Percentiles rank a stretch among this genome's conserved stretches.
These are phyloP conservation scores for Tyrophagus putrescentiae DNA, from an alignment of 1,140 invertebrate species.

Conservation along the genomic window DNA sequence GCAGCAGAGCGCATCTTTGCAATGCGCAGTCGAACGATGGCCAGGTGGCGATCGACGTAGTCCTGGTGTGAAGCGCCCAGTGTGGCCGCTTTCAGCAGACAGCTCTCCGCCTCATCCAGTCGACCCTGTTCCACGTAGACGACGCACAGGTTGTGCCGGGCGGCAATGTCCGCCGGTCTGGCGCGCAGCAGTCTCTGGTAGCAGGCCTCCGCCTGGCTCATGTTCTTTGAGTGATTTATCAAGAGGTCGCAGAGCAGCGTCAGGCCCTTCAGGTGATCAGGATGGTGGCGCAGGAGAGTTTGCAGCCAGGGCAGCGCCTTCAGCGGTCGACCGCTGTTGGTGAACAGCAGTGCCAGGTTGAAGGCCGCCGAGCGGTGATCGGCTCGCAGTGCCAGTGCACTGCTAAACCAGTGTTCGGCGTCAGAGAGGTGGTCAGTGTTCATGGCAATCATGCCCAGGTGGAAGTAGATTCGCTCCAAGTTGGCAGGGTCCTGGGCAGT, in stretches of 20 bases:
- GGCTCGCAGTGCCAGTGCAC: slow-evolving; percentile 53
- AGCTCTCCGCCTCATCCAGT: slow-evolving; percentile 61
- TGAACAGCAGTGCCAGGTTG: slow-evolving; percentile 76
- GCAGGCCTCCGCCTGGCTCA: slow-evolving; percentile 81
- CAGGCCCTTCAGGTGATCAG: slow-evolving; percentile 82
- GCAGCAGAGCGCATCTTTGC: slow-evolving; percentile 15
- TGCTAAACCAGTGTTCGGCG: slow-evolving; percentile 74
- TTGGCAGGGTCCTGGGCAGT: slow-evolving; percentile 47
- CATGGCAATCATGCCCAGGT: slow-evolving; percentile 90
- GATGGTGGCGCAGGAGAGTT: slow-evolving; percentile 74
- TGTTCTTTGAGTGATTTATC: slow-evolving; percentile 84
- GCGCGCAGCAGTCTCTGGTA: slow-evolving; percentile 69
- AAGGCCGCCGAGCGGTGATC: slow-evolving; percentile 77
- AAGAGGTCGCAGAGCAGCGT: slow-evolving; percentile 90
- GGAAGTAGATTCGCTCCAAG: slow-evolving; percentile 80
- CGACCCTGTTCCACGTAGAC: slow-evolving; percentile 81
- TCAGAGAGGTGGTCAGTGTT: slow-evolving; percentile 72
- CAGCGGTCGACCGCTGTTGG: slow-evolving; percentile 66
- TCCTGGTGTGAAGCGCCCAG: slow-evolving; percentile 66
- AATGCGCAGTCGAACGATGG: slow-evolving; percentile 56
- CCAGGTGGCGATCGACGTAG: slow-evolving; percentile 73
- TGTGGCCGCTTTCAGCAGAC: slow-evolving; percentile 57
- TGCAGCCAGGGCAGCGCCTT: slow-evolving; percentile 84
- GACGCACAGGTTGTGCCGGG: slow-evolving; percentile 85
- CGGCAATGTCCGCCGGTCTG: slow-evolving; percentile 82